A percentile compares a stretch with the other conserved stretches of the same genome.
Conservation (phyloP, 2,888 invertebrate species). For the Orthosia cruda region DNA sequence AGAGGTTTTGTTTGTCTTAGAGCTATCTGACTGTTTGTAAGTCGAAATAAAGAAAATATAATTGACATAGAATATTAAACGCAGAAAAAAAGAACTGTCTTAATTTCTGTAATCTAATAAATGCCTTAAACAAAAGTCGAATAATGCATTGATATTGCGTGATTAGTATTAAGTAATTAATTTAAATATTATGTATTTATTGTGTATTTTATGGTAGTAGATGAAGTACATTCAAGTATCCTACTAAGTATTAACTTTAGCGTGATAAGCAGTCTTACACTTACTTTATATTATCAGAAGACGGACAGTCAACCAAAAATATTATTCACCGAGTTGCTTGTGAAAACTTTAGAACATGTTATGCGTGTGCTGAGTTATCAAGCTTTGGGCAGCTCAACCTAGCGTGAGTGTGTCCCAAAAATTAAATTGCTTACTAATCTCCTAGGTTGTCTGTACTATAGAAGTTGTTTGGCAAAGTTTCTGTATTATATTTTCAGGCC, state of each 20-base stretch:
- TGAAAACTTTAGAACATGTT: too few species aligned
- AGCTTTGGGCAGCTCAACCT: background rate
- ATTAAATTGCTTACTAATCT: too few species aligned
- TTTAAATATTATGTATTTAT: conserved; percentile 22
- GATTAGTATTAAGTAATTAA: conserved; percentile 7
- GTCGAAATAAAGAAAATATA: background rate
- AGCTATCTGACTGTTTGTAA: background rate
- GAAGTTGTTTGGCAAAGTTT: too few species aligned
- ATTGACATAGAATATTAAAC: background rate
- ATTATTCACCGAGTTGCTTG: background rate
- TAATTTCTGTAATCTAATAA: background rate
- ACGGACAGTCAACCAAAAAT: background rate
- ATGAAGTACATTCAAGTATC: background rate
- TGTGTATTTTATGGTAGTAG: conserved; percentile 14
- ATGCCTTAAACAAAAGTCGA: conserved; percentile 9
- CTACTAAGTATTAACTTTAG: conserved; percentile 34
- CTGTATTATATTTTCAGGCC: background rate
- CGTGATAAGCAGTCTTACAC: background rate
- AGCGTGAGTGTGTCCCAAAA: background rate
- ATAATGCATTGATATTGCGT: conserved; percentile 23
- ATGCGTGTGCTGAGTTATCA: background rate
- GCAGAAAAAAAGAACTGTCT: background rate
- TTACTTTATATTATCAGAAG: background rate
- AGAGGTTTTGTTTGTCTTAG: background rate
- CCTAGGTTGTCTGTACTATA: background rate